These are phyloP conservation scores for Dolomedes plantarius DNA, from an alignment of 2,888 invertebrate genomes.

Conservation along the genomic window DNA sequence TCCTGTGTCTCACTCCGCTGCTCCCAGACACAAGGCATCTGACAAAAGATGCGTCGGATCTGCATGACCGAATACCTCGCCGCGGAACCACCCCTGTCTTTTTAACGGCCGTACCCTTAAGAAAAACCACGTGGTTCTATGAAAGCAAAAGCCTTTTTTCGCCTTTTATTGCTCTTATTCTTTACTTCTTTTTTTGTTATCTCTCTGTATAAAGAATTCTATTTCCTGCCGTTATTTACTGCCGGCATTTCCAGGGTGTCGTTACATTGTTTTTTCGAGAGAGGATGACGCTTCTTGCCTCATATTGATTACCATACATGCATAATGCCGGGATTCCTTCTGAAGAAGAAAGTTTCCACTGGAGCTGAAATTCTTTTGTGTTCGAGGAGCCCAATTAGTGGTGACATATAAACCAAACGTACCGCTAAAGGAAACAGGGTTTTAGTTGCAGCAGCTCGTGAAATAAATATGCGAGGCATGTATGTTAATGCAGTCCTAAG, in stretches of 20 bases:
- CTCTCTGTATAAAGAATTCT: neutral
- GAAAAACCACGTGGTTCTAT: constrained; percentile 4
- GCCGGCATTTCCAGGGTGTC: neutral
- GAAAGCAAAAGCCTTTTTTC: neutral
- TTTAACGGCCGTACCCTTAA: neutral
- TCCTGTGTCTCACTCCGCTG: neutral
- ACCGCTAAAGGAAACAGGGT: too few species aligned
- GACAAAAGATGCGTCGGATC: neutral
- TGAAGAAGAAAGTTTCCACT: neutral
- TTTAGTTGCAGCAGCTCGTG: too few species aligned
- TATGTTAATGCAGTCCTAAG: too few species aligned
- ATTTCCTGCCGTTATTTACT: constrained; percentile 7
- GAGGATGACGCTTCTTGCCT: neutral
- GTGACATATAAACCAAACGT: too few species aligned
- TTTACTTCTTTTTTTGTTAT: neutral
- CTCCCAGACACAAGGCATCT: neutral
- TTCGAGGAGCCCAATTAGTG: neutral
- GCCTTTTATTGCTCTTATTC: neutral
- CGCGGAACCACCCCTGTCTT: neutral
- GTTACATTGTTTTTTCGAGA: neutral
- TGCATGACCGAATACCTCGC: constrained; percentile 1
- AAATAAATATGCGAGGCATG: too few species aligned
- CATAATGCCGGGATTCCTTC: too few species aligned
- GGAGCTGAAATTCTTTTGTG: neutral
- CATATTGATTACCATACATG: neutral